Base-by-base conservation (phyloP, 2,888 invertebrate species). In the Stegana nigrithorax region DNA sequence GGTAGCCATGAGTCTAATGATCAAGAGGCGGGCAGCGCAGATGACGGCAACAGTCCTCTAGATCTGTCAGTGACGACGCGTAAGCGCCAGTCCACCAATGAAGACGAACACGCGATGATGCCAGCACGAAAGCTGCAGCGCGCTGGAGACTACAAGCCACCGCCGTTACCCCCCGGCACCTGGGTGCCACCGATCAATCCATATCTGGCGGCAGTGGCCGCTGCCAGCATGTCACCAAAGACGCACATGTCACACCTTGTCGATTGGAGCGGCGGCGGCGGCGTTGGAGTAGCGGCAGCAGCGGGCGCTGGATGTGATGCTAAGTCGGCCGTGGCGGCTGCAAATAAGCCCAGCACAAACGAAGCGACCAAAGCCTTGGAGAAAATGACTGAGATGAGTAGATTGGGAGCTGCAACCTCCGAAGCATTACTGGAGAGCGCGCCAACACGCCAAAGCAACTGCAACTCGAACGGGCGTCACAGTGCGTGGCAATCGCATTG, bases 401-500 rank as follows among this genome's bases (percentile, higher is more conserved):
- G 95, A 79, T 86, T 94, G 27, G 93, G 94, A 3, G 91, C 92
- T 2, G 71, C 65, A 10, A 65, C 57, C 14, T 25, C 27, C 0
- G 51, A 27, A 12, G n/a, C 29, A 1, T 10, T 14, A 4, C 5
- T 12, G 6, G 17, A 27, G 25, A 12, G 8, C n/a, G 66, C 58
- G 6, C 8, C 44, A 7, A 63, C 61, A 1, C 56, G 39, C 36
- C 56, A 19, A 56, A 67, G 92, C 92, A 77, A 65, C 59, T 29
- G 62, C 87, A 89, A 64, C 29, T 64, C 69, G 39, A 66, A 65
- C 2, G 93, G 93, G 17, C 88, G 94, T 2, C 94, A 94, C 83
- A 94, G 94, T 70, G 96, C 96, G 14, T 96, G 98, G 93, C 98
- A 98, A 81, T 97, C 97, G 2, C 97, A 98, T 83, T 98, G 98